A percentile compares a stretch with the other conserved stretches of the same genome.
Evolutionary conservation across 2,113 vertebrate genomes (phyloP).

Genomic region (Bettongia penicillata): DNA sequence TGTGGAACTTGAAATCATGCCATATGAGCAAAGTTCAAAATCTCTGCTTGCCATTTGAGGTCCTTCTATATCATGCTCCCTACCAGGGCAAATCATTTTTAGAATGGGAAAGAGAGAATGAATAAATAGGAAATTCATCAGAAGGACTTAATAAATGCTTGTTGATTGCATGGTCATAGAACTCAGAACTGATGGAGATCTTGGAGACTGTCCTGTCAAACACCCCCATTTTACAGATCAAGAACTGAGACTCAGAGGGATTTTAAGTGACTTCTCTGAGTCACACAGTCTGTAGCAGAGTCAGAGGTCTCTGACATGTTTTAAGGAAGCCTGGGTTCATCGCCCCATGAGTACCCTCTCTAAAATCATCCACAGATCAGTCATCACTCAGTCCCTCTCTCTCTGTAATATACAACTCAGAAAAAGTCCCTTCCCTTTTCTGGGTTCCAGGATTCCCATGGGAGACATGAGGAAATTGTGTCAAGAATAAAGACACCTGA

Average conservation of each 20-base stretch:
- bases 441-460: neutral
- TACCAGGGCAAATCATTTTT: neutral
- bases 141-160: neutral
- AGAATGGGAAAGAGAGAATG: neutral
- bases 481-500: neutral
- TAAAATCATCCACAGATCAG: neutral
- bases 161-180: neutral
- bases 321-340: neutral
- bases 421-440: neutral
- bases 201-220: neutral
- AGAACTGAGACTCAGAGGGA: neutral
- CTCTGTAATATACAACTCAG: neutral
- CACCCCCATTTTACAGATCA: neutral
- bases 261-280: neutral
- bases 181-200: neutral
- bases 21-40: neutral
- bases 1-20: neutral
- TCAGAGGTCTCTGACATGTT: neutral
- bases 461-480: neutral
- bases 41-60: neutral
- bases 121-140: neutral
- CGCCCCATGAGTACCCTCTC: neutral
- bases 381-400: neutral
- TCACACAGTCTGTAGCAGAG: neutral
- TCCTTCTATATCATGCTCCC: neutral